A percentile compares a stretch with the other conserved stretches of the same genome.
These are phyloP conservation scores for Chelmon rostratus DNA, from an alignment of 2,797 vertebrate species.

Conservation along the genomic window DNA sequence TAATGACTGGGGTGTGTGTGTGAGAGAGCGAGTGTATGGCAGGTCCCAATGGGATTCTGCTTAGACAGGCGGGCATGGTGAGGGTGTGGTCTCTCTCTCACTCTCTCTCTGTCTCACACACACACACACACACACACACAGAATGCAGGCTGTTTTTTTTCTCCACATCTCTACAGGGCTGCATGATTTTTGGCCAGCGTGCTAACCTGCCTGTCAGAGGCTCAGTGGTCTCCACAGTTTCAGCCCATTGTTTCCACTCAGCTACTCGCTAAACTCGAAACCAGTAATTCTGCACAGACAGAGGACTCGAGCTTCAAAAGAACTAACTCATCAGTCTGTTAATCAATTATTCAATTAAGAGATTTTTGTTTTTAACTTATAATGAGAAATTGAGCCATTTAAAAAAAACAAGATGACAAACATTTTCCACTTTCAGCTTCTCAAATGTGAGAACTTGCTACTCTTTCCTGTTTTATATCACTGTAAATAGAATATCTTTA, in stretches of 20 bases:
- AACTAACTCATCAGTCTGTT: not conserved
- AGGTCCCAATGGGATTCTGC: slow-evolving; percentile 83
- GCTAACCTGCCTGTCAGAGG: slow-evolving; percentile 64
- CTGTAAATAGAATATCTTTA: not conserved
- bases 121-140: slow-evolving; percentile 28
- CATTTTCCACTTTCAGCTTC: not conserved
- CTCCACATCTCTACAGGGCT: slow-evolving; percentile 49
- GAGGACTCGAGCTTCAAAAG: slow-evolving; percentile 16
- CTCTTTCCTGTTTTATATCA: not conserved
- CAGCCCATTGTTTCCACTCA: slow-evolving; percentile 53
- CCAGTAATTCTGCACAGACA: slow-evolving; percentile 35
- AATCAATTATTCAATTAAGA: not conserved
- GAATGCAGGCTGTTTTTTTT: slow-evolving; percentile 31
- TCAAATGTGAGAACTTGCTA: not conserved
- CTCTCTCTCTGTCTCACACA: slow-evolving; percentile 19
- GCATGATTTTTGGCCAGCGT: slow-evolving; percentile 56
- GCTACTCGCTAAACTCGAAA: slow-evolving; percentile 48
- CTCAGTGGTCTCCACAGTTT: slow-evolving; percentile 54
- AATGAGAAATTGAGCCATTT: not conserved
- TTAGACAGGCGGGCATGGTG: slow-evolving; percentile 80
- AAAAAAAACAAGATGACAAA: not conserved
- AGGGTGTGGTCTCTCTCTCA: slow-evolving; percentile 75
- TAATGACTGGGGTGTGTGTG: slow-evolving; percentile 82
- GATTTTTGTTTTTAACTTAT: not conserved
- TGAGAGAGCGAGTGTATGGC: slow-evolving; percentile 73